These are phyloP conservation scores for Chaunax sp. DNA, from an alignment of 2,797 vertebrate genomes.

Conservation along the genomic window DNA sequence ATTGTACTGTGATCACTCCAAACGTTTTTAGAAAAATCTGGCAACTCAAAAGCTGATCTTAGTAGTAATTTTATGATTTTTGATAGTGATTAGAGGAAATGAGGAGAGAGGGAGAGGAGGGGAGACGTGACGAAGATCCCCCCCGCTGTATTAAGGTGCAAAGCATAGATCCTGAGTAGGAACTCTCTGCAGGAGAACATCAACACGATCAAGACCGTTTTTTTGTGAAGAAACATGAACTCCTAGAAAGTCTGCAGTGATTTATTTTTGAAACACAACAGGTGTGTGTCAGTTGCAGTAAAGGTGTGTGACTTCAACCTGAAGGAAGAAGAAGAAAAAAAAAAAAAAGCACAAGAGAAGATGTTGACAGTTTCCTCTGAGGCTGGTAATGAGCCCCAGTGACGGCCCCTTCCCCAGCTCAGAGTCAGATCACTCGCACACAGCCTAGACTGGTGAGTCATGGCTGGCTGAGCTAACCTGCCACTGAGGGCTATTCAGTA, in stretches of 20 bases:
- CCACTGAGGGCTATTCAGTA: slow-evolving; percentile 33
- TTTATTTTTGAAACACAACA: neutral
- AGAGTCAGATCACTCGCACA: slow-evolving; percentile 45
- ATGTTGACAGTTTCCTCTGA: neutral
- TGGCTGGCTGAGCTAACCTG: slow-evolving; percentile 41
- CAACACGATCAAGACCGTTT: neutral
- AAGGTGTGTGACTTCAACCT: neutral
- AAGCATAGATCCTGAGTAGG: neutral
- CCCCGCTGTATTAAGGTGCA: no score
- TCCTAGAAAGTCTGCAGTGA: neutral
- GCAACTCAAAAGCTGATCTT: no score
- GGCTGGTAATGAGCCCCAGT: neutral
- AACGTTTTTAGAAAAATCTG: no score
- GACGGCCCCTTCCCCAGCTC: slow-evolving; percentile 23
- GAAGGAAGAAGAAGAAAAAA: neutral
- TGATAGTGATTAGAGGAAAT: no score
- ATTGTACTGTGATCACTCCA: no score
- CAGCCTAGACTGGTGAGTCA: slow-evolving; percentile 58
- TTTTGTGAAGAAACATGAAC: neutral
- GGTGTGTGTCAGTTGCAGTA: neutral
- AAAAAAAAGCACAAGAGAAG: neutral
- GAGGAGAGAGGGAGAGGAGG: no score
- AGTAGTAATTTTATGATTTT: no score
- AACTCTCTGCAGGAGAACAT: neutral
- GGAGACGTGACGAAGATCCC: no score